A percentile compares a stretch with the other conserved stretches of the same genome.
Conservation (phyloP, 2,113 vertebrate genomes). For the Monarcha castaneiventris region DNA sequence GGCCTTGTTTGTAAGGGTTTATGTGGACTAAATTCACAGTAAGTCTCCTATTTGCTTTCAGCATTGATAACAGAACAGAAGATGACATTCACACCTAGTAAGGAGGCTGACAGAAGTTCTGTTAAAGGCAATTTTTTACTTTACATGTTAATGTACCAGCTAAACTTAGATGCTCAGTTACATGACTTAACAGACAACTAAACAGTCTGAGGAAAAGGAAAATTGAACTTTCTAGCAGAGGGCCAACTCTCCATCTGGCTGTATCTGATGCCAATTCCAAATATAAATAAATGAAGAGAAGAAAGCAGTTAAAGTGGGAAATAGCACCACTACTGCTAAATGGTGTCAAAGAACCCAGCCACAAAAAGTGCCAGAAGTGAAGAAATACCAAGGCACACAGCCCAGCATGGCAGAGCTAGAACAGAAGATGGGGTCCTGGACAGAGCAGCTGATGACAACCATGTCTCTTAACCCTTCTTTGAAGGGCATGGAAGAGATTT, state of each 20-base stretch:
- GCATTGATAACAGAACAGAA: background rate
- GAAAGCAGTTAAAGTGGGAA: background rate
- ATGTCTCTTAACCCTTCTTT: background rate
- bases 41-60: background rate
- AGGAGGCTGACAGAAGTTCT: conserved; percentile 3
- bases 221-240: background rate
- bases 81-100: background rate
- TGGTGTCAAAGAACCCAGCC: background rate
- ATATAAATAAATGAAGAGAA: conserved; percentile 10
- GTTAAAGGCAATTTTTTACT: background rate
- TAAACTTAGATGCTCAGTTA: conserved; percentile 22
- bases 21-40: background rate
- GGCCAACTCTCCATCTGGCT: conserved; percentile 31
- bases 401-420: background rate
- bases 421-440: background rate
- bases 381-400: background rate
- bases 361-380: background rate
- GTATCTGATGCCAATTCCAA: background rate
- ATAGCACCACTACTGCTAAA: background rate
- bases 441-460: background rate
- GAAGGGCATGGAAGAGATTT: background rate
- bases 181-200: background rate
- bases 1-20: background rate
- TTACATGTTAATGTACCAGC: background rate
- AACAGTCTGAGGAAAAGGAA: background rate